Percentiles rank a stretch among this genome's conserved stretches.
phyloP scores from a whole-genome alignment of 2,888 invertebrate species.

The Nephrocerus scutellatus region DNA sequence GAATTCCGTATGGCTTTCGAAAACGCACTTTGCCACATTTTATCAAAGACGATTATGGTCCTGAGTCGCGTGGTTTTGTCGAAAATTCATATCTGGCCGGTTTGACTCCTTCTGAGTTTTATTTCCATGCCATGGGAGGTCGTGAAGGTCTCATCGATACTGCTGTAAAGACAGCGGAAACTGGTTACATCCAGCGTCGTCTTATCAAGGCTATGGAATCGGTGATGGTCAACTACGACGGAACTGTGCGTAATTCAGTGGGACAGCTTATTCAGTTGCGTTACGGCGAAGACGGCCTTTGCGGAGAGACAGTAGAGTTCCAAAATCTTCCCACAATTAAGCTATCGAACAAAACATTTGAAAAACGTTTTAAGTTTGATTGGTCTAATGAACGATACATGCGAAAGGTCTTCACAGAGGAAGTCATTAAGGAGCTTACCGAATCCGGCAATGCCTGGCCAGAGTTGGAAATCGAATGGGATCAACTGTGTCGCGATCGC shows the following conservation, averaged over 20 bases:
- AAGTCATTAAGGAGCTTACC: constrained; percentile 87
- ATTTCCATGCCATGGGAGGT: constrained; percentile 99
- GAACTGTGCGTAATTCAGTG: constrained; percentile 94
- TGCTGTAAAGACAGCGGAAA: constrained; percentile 99
- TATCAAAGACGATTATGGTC: constrained; percentile 99
- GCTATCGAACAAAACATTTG: constrained; percentile 90
- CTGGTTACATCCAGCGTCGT: constrained; percentile 99
- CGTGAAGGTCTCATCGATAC: constrained; percentile 99
- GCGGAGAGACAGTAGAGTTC: constrained; percentile 94
- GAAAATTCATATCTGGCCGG: constrained; percentile 99
- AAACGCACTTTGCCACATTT: constrained; percentile 98
- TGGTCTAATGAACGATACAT: constrained; percentile 89
- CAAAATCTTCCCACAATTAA: constrained; percentile 88
- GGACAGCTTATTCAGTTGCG: constrained; percentile 91
- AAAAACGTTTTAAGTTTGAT: constrained; percentile 93
- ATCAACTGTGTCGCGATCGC: constrained; percentile 81
- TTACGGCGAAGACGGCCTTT: constrained; percentile 98
- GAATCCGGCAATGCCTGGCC: constrained; percentile 87
- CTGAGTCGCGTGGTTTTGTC: constrained; percentile 98
- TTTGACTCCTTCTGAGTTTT: constrained; percentile 97
- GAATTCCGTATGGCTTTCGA: constrained; percentile 98
- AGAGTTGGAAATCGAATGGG: constrained; percentile 94
- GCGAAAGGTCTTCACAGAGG: constrained; percentile 84
- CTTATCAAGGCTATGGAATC: constrained; percentile 99
- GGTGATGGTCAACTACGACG: constrained; percentile 98